Evolutionary conservation across 2,113 vertebrate species (phyloP).

Genomic region (Gambusia affinis): DNA sequence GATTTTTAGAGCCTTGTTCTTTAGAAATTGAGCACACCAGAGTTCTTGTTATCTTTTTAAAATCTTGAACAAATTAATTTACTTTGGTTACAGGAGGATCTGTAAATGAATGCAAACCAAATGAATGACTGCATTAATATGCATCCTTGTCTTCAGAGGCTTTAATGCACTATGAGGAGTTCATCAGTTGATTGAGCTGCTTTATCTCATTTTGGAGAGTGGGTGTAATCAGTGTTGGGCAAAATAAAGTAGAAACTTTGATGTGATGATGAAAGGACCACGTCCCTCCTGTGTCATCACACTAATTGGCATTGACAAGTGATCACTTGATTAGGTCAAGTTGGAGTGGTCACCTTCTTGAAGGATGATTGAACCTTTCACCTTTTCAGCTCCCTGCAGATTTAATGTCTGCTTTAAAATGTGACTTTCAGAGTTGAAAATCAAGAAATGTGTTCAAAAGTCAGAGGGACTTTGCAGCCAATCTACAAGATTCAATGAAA

Average conservation of each 20-base stretch:
- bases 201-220: constrained; percentile 16
- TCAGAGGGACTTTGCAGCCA: neutral
- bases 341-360: constrained; percentile 35
- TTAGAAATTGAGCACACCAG: neutral
- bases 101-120: constrained; percentile 9
- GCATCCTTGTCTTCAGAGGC: neutral
- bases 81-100: neutral
- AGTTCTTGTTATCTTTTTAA: neutral
- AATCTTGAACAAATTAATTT: neutral
- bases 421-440: neutral
- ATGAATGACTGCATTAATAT: constrained; percentile 29
- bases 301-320: constrained; percentile 68
- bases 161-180: constrained; percentile 22
- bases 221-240: constrained; percentile 45
- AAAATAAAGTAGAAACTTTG: constrained; percentile 32
- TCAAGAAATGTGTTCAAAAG: neutral
- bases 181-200: constrained; percentile 51
- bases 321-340: constrained; percentile 47
- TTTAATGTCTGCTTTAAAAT: neutral
- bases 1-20: neutral
- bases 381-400: constrained; percentile 8
- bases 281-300: constrained; percentile 57
- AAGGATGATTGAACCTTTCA: constrained; percentile 19
- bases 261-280: constrained; percentile 32
- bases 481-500: neutral